phyloP scores from a whole-genome alignment of 2,888 invertebrate genomes.

The Carterocephalus palaemon region DNA sequence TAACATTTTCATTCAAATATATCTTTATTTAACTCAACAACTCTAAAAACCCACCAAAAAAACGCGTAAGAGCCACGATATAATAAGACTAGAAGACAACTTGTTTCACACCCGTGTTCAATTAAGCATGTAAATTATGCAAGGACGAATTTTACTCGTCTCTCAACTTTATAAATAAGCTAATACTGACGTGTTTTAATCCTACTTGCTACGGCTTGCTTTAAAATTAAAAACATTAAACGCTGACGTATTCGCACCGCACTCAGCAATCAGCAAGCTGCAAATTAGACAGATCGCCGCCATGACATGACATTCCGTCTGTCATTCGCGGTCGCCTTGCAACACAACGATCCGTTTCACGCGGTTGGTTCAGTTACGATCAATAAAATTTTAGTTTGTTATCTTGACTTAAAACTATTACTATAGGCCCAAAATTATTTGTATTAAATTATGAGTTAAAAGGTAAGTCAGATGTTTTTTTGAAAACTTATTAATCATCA shows the following conservation, averaged over 20 bases:
- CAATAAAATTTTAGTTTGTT: no score
- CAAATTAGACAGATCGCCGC: constrained; percentile 29
- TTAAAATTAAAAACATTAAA: constrained; percentile 16
- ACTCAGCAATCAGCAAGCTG: no score
- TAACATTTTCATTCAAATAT: constrained; percentile 14
- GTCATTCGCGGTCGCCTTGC: constrained; percentile 21
- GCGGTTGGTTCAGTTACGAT: no score
- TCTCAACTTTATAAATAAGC: constrained; percentile 18
- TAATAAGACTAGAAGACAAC: constrained; percentile 8
- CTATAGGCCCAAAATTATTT: no score
- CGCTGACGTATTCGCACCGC: constrained; percentile 38
- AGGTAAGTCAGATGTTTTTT: no score
- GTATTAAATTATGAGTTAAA: no score
- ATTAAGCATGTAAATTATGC: constrained; percentile 10
- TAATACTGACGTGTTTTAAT: constrained; percentile 65
- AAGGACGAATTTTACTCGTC: constrained; percentile 11
- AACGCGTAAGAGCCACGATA: no score
- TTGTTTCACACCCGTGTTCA: constrained; percentile 36
- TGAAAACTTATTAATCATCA: no score
- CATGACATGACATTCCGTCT: background rate
- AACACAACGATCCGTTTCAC: constrained; percentile 47
- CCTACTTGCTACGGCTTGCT: constrained; percentile 43
- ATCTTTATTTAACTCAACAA: constrained; percentile 1
- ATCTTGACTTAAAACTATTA: no score
- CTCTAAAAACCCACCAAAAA: constrained; percentile 4